These are phyloP conservation scores for Tetramorium alpestre DNA, from an alignment of 1,140 invertebrate species.

Conservation along the genomic window DNA sequence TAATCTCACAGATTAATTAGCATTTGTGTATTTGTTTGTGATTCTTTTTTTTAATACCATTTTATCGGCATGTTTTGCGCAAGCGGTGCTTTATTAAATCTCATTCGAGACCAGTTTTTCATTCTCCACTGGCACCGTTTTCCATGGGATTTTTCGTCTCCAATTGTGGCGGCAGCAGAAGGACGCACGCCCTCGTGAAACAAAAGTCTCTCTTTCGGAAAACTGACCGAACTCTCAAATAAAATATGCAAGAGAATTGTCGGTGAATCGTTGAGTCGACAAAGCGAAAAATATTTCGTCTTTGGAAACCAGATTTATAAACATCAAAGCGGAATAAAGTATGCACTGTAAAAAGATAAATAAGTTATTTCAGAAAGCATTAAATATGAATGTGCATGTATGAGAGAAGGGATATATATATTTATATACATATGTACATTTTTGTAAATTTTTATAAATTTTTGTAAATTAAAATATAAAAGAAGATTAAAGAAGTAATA, in stretches of 20 bases:
- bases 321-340: not conserved
- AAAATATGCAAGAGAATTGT: slow-evolving; percentile 35
- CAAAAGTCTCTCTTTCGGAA: not conserved
- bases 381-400: not conserved
- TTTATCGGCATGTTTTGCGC: slow-evolving; percentile 23
- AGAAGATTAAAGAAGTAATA: not conserved
- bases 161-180: not conserved
- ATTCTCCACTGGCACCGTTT: slow-evolving; percentile 9
- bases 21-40: not conserved
- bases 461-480: slow-evolving; percentile 21
- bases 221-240: not conserved
- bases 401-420: not conserved
- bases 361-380: not conserved
- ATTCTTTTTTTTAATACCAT: slow-evolving; percentile 28
- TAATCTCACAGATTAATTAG: not conserved
- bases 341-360: not conserved
- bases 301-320: slow-evolving; percentile 36
- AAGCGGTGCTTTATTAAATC: slow-evolving; percentile 53
- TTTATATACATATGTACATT: not conserved
- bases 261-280: not conserved
- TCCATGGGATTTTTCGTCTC: slow-evolving; percentile 21
- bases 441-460: no score
- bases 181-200: not conserved
- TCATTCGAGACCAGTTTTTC: slow-evolving; percentile 55
- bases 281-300: slow-evolving; percentile 10